phyloP scores from a whole-genome alignment of 2,113 vertebrate genomes.

The Ascaphus truei region DNA sequence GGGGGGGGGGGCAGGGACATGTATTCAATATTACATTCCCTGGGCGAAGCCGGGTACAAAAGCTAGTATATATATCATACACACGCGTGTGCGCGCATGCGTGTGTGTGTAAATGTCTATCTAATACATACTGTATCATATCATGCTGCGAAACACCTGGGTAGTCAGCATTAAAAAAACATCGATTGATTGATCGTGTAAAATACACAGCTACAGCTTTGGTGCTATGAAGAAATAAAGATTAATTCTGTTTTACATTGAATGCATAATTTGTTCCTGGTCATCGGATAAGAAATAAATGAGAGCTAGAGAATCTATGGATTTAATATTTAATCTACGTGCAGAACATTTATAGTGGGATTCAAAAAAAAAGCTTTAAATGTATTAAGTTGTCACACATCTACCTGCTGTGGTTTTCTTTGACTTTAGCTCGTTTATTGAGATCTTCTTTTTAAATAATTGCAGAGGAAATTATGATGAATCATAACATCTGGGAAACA shows the following conservation, averaged over 20 bases:
- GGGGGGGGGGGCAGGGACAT: too few relatives aligned
- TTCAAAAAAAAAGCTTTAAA: constrained; percentile 63
- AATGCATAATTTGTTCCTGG: constrained; percentile 34
- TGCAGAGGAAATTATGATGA: constrained; percentile 54
- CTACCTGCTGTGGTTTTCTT: constrained; percentile 22
- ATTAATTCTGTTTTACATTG: constrained; percentile 5
- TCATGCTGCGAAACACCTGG: too few relatives aligned
- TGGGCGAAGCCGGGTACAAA: too few relatives aligned
- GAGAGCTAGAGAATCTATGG: constrained; percentile 46
- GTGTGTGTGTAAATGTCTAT: too few relatives aligned
- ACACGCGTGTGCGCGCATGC: too few relatives aligned
- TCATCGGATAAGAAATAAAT: constrained; percentile 38
- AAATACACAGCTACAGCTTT: too few relatives aligned
- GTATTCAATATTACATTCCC: too few relatives aligned
- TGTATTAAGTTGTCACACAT: constrained; percentile 39
- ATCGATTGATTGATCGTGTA: too few relatives aligned
- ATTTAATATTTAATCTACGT: constrained; percentile 48
- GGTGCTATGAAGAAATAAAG: too few relatives aligned
- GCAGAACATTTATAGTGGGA: constrained; percentile 42
- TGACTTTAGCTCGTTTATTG: constrained; percentile 12
- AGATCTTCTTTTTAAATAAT: constrained; percentile 52
- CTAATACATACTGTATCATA: too few relatives aligned
- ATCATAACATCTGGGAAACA: constrained; percentile 55
- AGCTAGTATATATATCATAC: too few relatives aligned
- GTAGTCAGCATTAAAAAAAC: too few relatives aligned